Base-by-base conservation (phyloP, 2,113 vertebrate genomes). In the Lynx canadensis region DNA sequence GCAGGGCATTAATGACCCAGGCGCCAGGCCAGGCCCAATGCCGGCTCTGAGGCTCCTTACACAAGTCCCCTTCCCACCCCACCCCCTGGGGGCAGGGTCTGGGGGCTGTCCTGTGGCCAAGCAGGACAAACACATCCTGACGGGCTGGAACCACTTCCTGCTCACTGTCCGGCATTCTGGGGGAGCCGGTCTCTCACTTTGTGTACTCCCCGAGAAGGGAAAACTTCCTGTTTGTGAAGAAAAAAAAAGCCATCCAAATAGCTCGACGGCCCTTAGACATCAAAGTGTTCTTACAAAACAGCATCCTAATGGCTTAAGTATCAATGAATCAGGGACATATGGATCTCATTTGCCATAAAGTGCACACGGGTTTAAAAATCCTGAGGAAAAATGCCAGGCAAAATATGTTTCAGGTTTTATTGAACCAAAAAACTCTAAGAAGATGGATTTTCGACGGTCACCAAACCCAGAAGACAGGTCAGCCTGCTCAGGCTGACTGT, bases 361-460 rank as follows among this genome's bases (percentile, higher is more conserved):
- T 96, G 96, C 98, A 96, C 91, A 97, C 68, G 91, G 94, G 97
- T 63, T 98, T 95, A 93, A 96, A 98, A 97, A 96, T 97, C 96
- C 93, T 25, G 79, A 91, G 96, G 96, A 97, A 97, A 97, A 95
- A 94, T 91, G 97, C 98, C 97, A 98, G 98, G 94, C 97, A 97
- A 98, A 98, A 98, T 97, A 98, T 97, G 96, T 97, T 97, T 97
- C 97, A 96, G 97, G 97, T 97, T 98, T 98, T 97, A 98, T 90
- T 94, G 97, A 97, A 98, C 95, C 71, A 50, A 97, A 98, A 97
- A 93, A 96, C 85, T 97, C 89, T 69, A 96, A 93, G 91, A 96
- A 97, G 95, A 95, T 87, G 95, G 95, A 97, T 96, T 98, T 97
- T 96, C 16, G 68, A 95, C 4, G 57, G 96, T 95, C 94, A 94